Evolutionary conservation across 1,140 invertebrate genomes (phyloP), one percentile per base, ranked within the genome.

Genomic region (Tigriopus japonicus): DNA sequence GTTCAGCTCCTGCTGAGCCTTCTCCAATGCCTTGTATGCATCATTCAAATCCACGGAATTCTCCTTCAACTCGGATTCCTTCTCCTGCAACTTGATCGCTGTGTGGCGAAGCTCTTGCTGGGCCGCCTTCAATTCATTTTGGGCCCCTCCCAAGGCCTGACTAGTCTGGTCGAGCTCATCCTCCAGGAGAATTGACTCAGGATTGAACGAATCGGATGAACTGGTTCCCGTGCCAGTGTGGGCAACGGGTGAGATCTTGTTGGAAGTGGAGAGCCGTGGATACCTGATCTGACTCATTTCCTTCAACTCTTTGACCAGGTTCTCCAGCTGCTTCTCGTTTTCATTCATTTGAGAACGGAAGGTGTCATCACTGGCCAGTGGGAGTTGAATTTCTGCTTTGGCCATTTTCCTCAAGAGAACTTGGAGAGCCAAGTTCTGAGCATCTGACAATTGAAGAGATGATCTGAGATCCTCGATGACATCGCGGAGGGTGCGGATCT

Each of bases 281-380:
- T 54, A 54, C 52, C 24, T 54, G 15, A 24, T 54, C 24, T 54
- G 52, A 54, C 52, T 54, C 52, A 54, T 54, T 54, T 54, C 58
- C 24, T 49, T 52, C 17, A 59, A 24, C 24, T 59, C 58, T 52
- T 49, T 52, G 24, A 59, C 58, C 17, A 59, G 58, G 24, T 59
- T 59, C 42, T 59, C 58, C 12, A 59, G 43, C 15, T 59, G 58
- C 23, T 51, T 59, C 24, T 59, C 58, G 17, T 10, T 42, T 15
- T 59, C 58, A n/a, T 52, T 24, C 17, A 54, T 28, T 49, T 49
- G 45, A 21, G 52, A 54, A 24, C 52, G 52, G 19, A 28, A 54
- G 23, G 52, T 21, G 24, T 19, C 17, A 24, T 19, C 15, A 15
- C 17, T n/a, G n/a, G 23, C 23, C 14, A 28, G 14, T 6, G 52